Base-by-base conservation (phyloP, 2,113 vertebrate species). In the Hydrochoerus hydrochaeris region DNA sequence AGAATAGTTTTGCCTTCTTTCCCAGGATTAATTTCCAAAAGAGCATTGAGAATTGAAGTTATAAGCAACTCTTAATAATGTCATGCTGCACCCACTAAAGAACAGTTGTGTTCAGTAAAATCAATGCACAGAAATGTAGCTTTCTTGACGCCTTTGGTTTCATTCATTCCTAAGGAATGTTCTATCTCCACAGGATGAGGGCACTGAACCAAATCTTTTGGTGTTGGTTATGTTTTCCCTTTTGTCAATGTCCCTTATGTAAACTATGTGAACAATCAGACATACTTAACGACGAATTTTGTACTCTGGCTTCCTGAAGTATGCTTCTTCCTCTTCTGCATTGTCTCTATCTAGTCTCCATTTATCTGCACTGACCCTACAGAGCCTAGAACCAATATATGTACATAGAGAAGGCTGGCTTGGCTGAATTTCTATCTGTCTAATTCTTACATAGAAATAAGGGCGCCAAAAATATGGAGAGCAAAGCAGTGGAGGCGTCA, bases 1-100 rank as follows among this genome's bases (percentile, higher is more conserved):
- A 87, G 67, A 96, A 85, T 57, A 87, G 44, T 85, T 93, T 97
- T 93, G 77, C n/a, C 75, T 92, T 85, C 28, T 63, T 94, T 78
- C 32, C 28, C 32, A 57, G 62, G 14, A 20, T 54, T 95, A 80
- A 3, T 52, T 97, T 82, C 52, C 67, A 97, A 83, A 93, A 35
- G 52, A 96, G 44, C 92, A 46, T 7, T 91, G 44, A 57, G 24
- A n/a, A 88, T 49, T 97, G 4, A 90, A 96, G 93, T 41, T 46
- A 63, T 86, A 96, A 92, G 44, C 3, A 87, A 54, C 7, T 92
- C 49, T 90, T 41, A 95, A 88, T 83, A 57, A 85, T 22, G 78
- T 96, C 9, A 20, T 60, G 35, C 57, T 65, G 28, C 96, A 95
- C 85, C 38, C n/a, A 78, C 44, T 19, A 81, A 46, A 67, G 52